phyloP scores from a whole-genome alignment of 2,888 invertebrate genomes.

The Schrankia costaestrigalis region DNA sequence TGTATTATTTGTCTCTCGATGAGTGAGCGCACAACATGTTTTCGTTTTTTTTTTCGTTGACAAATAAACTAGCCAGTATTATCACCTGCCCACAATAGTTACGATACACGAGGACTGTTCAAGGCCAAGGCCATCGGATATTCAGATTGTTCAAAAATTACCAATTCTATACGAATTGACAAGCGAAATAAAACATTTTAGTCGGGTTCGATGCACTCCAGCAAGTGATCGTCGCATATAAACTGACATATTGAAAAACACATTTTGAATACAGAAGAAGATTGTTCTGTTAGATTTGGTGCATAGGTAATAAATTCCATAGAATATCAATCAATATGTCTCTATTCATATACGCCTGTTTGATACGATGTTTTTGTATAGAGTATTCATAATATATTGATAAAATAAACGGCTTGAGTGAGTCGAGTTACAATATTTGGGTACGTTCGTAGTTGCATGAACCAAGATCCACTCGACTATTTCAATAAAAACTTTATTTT shows the following conservation, averaged over 20 bases:
- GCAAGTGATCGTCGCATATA: constrained; percentile 24
- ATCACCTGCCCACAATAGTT: constrained; percentile 25
- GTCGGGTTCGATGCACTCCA: constrained; percentile 41
- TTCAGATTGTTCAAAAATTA: constrained; percentile 46
- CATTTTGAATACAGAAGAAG: constrained; percentile 10
- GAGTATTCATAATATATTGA: too few relatives aligned
- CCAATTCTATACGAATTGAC: constrained; percentile 36
- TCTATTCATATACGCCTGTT: too few relatives aligned
- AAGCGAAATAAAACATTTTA: constrained; percentile 30
- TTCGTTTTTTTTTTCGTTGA: background rate
- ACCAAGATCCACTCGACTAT: too few relatives aligned
- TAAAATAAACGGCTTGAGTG: too few relatives aligned
- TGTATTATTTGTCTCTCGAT: too few relatives aligned
- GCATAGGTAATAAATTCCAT: background rate
- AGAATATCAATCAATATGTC: too few relatives aligned
- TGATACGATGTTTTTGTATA: too few relatives aligned
- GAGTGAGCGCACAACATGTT: too few relatives aligned
- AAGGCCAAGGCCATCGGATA: constrained; percentile 49
- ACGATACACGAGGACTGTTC: constrained; percentile 39
- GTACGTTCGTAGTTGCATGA: too few relatives aligned
- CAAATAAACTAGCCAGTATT: constrained; percentile 9
- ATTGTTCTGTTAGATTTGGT: background rate
- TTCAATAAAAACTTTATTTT: too few relatives aligned
- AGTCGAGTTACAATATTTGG: too few relatives aligned
- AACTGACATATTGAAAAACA: constrained; percentile 15